Conservation (phyloP, 1,140 invertebrate species). For the Microplitis demolitor region DNA sequence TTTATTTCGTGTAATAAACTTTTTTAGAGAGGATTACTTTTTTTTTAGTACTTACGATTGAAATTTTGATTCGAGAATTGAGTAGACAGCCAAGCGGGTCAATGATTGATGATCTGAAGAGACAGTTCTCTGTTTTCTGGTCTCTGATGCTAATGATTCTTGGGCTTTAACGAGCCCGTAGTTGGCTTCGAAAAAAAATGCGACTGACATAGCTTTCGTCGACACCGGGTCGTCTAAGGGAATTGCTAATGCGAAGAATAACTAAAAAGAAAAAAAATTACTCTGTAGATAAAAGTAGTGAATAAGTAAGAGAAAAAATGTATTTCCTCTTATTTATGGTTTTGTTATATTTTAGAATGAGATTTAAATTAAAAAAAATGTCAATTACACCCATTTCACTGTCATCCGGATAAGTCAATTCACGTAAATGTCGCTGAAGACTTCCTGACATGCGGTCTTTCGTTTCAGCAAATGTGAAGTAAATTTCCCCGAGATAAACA, state of each 20-base stretch:
- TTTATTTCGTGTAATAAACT: neutral
- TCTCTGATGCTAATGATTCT: slow-evolving; percentile 32
- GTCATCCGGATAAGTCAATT: slow-evolving; percentile 45
- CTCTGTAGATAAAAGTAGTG: neutral
- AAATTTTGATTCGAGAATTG: slow-evolving; percentile 49
- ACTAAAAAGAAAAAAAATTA: slow-evolving; percentile 29
- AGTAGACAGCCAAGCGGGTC: slow-evolving; percentile 42
- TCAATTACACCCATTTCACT: slow-evolving; percentile 43
- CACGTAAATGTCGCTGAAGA: slow-evolving; percentile 36
- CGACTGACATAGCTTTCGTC: slow-evolving; percentile 47
- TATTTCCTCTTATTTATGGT: too few species aligned
- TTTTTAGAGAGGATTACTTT: neutral
- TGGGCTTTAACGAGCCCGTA: slow-evolving; percentile 41
- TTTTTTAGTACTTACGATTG: slow-evolving; percentile 42
- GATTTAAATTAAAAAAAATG: neutral
- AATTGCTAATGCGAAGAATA: slow-evolving; percentile 64
- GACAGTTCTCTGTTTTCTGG: slow-evolving; percentile 1
- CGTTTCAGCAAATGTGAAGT: slow-evolving; percentile 17
- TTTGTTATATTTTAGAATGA: neutral
- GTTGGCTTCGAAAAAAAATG: slow-evolving; percentile 54
- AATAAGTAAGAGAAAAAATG: too few species aligned
- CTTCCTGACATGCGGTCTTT: slow-evolving; percentile 36
- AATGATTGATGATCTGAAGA: slow-evolving; percentile 24
- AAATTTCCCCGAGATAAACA: slow-evolving; percentile 16
- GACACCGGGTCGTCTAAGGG: slow-evolving; percentile 48